phyloP scores from a whole-genome alignment of 2,888 invertebrate species.

The Leucophora obtusa region DNA sequence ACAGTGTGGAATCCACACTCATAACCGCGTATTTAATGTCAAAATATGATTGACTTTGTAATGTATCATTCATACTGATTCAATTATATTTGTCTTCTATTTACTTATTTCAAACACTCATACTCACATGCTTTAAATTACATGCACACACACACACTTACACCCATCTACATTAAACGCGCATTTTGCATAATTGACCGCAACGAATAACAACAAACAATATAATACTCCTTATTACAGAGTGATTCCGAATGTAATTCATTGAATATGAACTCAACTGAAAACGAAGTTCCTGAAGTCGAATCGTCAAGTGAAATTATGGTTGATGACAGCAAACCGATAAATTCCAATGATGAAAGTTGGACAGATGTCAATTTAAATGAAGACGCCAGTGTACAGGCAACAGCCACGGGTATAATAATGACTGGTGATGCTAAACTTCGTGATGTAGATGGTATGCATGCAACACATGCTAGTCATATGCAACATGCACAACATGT shows the following conservation, averaged over 20 bases:
- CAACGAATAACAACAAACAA: conserved; percentile 18
- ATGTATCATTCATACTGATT: background rate
- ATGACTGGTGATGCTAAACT: conserved; percentile 64
- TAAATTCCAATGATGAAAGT: conserved; percentile 88
- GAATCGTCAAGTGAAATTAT: conserved; percentile 85
- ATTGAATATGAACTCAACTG: conserved; percentile 85
- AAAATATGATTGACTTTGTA: conserved; percentile 4
- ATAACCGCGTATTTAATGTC: conserved; percentile 2
- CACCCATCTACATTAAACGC: conserved; percentile 7
- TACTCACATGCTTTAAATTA: background rate
- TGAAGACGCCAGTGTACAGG: conserved; percentile 83
- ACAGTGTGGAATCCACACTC: too few relatives aligned
- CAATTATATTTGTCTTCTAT: conserved; percentile 31
- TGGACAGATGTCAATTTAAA: conserved; percentile 96
- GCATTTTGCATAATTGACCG: background rate
- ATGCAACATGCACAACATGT: conserved; percentile 61
- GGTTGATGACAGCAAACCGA: conserved; percentile 85
- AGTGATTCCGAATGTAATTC: conserved; percentile 91
- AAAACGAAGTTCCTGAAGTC: conserved; percentile 85
- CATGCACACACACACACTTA: background rate
- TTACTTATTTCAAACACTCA: background rate
- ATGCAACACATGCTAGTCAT: conserved; percentile 55
- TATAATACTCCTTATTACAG: conserved; percentile 79
- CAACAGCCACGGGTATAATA: conserved; percentile 66
- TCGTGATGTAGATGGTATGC: conserved; percentile 62